Percentiles rank a stretch among this genome's conserved stretches.
These are phyloP conservation scores for Nemoura dubitans DNA, from an alignment of 2,888 invertebrate genomes.

Conservation along the genomic window DNA sequence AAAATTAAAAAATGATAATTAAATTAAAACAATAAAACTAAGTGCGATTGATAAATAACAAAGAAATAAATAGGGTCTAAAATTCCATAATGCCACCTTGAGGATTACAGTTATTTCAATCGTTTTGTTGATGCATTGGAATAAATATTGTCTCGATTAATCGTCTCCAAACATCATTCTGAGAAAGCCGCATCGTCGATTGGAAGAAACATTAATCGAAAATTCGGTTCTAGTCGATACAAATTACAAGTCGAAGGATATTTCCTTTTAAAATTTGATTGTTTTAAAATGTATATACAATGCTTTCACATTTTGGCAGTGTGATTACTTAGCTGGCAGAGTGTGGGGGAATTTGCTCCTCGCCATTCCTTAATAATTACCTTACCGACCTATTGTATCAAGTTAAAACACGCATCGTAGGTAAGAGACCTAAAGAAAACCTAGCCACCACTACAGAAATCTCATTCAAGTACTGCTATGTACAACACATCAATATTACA, in stretches of 20 bases:
- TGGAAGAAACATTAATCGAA: background rate
- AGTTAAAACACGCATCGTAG: background rate
- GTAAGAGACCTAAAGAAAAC: slow-evolving; percentile 24
- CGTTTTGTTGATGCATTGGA: background rate
- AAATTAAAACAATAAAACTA: slow-evolving; percentile 3
- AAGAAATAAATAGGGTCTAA: background rate
- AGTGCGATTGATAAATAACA: background rate
- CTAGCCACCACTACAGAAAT: slow-evolving; percentile 29
- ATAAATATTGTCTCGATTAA: background rate
- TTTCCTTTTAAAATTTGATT: slow-evolving; percentile 31
- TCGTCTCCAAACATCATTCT: background rate
- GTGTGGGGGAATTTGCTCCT: slow-evolving; percentile 41
- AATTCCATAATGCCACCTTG: background rate
- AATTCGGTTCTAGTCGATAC: slow-evolving; percentile 12
- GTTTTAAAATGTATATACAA: slow-evolving; percentile 46
- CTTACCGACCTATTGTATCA: slow-evolving; percentile 21
- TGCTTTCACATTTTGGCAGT: slow-evolving; percentile 49
- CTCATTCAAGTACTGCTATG: slow-evolving; percentile 24
- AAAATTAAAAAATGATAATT: background rate
- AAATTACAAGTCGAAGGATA: slow-evolving; percentile 32
- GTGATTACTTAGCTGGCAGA: slow-evolving; percentile 47
- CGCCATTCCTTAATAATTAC: slow-evolving; percentile 32
- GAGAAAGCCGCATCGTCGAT: background rate
- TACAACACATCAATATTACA: slow-evolving; percentile 22
- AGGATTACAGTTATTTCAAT: background rate